phyloP scores from a whole-genome alignment of 2,888 invertebrate species.

The Argynnis bischoffii region DNA sequence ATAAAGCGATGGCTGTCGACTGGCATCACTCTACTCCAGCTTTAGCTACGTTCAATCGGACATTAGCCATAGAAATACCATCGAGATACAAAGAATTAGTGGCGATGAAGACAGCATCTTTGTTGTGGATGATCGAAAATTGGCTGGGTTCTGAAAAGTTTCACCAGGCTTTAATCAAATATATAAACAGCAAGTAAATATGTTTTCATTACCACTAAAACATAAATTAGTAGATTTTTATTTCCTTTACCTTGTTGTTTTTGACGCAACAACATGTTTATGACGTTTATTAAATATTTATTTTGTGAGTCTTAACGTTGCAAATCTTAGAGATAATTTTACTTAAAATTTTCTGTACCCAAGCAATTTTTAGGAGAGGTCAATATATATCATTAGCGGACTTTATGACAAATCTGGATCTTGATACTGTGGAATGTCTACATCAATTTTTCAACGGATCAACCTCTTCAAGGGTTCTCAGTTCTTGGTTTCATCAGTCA shows the following conservation, averaged over 20 bases:
- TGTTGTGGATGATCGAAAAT: constrained; percentile 76
- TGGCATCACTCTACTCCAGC: constrained; percentile 64
- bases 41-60: constrained; percentile 59
- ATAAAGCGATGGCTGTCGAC: constrained; percentile 66
- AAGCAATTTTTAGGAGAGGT: constrained; percentile 62
- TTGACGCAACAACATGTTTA: neutral
- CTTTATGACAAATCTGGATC: constrained; percentile 61
- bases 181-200: constrained; percentile 60
- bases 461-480: constrained; percentile 73
- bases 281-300: no score
- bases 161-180: constrained; percentile 62
- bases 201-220: neutral
- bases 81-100: constrained; percentile 61
- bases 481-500: constrained; percentile 85
- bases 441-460: constrained; percentile 72
- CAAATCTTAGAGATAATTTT: neutral
- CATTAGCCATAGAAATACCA: constrained; percentile 65
- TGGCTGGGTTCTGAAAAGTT: constrained; percentile 68
- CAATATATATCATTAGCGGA: constrained; percentile 63
- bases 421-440: constrained; percentile 66
- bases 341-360: neutral
- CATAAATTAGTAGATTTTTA: neutral
- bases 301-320: no score
- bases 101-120: constrained; percentile 69
- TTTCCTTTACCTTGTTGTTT: no score